Evolutionary conservation across 35 echinoderm and acorn worm genomes (phyloP).

Genomic region (Apostichopus japonicus): DNA sequence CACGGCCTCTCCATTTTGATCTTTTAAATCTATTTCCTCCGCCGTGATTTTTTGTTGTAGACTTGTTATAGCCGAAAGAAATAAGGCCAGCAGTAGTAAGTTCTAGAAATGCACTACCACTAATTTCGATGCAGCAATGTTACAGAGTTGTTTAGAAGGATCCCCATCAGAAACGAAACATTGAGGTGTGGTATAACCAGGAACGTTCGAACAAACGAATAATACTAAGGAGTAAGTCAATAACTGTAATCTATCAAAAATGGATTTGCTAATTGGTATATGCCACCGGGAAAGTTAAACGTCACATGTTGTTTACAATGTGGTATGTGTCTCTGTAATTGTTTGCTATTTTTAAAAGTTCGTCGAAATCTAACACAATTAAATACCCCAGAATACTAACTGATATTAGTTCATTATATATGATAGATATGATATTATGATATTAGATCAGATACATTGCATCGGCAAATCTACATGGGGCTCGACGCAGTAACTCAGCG

Average conservation of each 20-base stretch:
- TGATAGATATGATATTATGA: constrained; percentile 43
- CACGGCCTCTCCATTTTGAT: neutral
- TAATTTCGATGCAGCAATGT: constrained; percentile 56
- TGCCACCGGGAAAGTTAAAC: constrained; percentile 42
- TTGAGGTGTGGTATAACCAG: constrained; percentile 47
- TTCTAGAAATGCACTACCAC: constrained; percentile 8
- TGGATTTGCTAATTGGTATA: constrained; percentile 14
- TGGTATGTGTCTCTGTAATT: constrained; percentile 35
- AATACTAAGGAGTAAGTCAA: constrained; percentile 22
- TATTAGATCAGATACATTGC: constrained; percentile 47
- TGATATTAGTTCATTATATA: constrained; percentile 52
- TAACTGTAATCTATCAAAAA: constrained; percentile 47
- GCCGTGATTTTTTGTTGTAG: neutral
- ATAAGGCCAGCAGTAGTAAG: neutral
- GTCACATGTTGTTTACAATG: constrained; percentile 38
- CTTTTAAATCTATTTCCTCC: neutral
- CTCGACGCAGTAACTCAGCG: constrained; percentile 46
- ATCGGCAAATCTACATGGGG: neutral
- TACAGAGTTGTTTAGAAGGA: constrained; percentile 28
- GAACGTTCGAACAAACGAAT: constrained; percentile 56
- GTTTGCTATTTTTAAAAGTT: neutral
- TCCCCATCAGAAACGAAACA: constrained; percentile 65
- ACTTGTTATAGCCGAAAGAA: neutral
- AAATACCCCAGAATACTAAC: constrained; percentile 33
- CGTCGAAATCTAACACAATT: constrained; percentile 10